Evolutionary conservation across 2,797 vertebrate species (phyloP).

Genomic region (Leptatherina wallacei): DNA sequence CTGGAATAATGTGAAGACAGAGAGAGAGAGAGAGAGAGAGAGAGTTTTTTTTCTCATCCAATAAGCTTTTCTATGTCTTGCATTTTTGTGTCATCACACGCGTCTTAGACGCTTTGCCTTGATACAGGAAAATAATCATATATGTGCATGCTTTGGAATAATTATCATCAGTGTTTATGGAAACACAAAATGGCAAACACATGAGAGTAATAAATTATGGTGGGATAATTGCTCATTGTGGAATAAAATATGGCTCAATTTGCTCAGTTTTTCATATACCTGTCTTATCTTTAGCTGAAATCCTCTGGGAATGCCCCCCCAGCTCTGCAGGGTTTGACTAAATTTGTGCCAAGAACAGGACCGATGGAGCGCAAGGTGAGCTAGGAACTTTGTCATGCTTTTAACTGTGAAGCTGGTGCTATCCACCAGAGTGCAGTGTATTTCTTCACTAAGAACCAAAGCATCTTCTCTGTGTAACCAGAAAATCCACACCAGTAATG

Average conservation of each 20-base stretch:
- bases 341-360: constrained; percentile 59
- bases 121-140: neutral
- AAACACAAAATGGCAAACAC: neutral
- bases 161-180: neutral
- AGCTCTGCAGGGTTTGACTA: constrained; percentile 63
- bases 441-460: constrained; percentile 10
- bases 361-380: constrained; percentile 65
- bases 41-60: too few species aligned
- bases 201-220: neutral
- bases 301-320: constrained; percentile 1
- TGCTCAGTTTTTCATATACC: neutral
- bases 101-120: too few species aligned
- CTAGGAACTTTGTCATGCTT: neutral
- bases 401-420: neutral
- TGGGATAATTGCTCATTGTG: neutral
- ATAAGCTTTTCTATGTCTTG: too few species aligned
- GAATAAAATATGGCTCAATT: neutral
- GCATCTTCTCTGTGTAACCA: neutral
- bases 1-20: too few species aligned
- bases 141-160: neutral
- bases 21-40: too few species aligned
- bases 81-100: too few species aligned
- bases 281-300: constrained; percentile 42
- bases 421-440: constrained; percentile 60
- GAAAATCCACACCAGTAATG: neutral